A percentile compares a stretch with the other conserved stretches of the same genome.
These are phyloP conservation scores for Hypercompe scribonia DNA, from an alignment of 2,888 invertebrate species.

Conservation along the genomic window DNA sequence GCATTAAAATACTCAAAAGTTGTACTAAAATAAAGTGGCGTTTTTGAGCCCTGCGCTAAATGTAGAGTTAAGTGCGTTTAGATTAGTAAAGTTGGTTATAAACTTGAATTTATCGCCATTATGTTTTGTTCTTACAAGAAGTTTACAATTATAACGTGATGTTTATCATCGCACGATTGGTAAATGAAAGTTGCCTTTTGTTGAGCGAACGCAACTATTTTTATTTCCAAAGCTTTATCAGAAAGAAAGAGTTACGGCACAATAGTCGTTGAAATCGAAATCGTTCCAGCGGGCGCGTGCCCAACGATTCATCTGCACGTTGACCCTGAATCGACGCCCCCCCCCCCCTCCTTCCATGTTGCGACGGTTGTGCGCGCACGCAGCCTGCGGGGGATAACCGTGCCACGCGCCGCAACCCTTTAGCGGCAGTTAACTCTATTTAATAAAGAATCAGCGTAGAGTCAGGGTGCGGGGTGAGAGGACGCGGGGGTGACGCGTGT, in stretches of 20 bases:
- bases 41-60: not conserved
- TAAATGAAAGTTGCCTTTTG: not conserved
- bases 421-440: slow-evolving; percentile 70
- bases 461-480: slow-evolving; percentile 8
- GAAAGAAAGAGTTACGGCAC: slow-evolving; percentile 49
- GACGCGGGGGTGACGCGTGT: slow-evolving; percentile 52
- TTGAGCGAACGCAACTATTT: not conserved
- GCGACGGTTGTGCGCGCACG: slow-evolving; percentile 50
- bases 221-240: not conserved
- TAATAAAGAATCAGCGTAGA: slow-evolving; percentile 60
- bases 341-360: slow-evolving; percentile 9
- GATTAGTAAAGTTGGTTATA: not conserved
- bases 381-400: slow-evolving; percentile 40
- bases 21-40: not conserved
- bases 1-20: not conserved
- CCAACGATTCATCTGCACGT: not conserved
- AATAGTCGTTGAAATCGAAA: slow-evolving; percentile 64
- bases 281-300: slow-evolving; percentile 47
- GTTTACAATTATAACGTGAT: not conserved
- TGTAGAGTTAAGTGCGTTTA: not conserved
- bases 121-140: not conserved
- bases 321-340: not conserved
- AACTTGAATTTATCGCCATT: not conserved
- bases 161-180: not conserved
- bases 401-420: slow-evolving; percentile 69